Base-by-base conservation (phyloP, 2,113 vertebrate genomes). In the Istiophorus platypterus region DNA sequence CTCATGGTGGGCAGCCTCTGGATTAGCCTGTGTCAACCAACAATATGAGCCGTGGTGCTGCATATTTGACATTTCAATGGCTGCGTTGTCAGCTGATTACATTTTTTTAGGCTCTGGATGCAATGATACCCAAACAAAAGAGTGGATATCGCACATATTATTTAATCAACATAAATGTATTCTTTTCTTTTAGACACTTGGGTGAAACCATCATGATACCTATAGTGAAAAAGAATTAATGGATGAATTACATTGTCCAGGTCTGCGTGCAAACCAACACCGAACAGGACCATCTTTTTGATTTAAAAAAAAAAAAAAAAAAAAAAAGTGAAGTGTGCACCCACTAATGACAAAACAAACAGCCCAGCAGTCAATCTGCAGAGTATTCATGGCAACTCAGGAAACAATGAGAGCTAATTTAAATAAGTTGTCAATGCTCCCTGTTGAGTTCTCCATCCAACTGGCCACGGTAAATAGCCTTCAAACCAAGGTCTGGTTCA, bases 1-100 rank as follows among this genome's bases (percentile, higher is more conserved):
- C 82, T 93, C 90, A 91, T 81, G 66, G 86, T 83, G 81, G 89
- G 70, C 84, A 80, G 85, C 59, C 87, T 90, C 90, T 84, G 86
- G 86, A 89, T 91, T 88, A 91, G 68, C 78, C 77, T 37, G 81
- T 85, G 89, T 91, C 82, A 88, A 82, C 80, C 79, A 87, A 89
- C 89, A 84, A 76, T 74, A 84, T 80, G 81, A 85, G 82, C 61
- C 18, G 1, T 62, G 65, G 63, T 54, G 74, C 66, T 76, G 81
- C 76, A 69, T 74, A 75, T 90, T 80, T 88, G 76, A 72, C 88
- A 84, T 93, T 87, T 90, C 34, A 61, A 45, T 0, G 37, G 57
- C 52, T 41, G 66, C 26, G 9, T 24, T 73, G 80, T 86, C 88
- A 87, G 75, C 62, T 83, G 61, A 78, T 78, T 47, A 31, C 17